Base-by-base conservation (phyloP, 1,140 invertebrate genomes). In the Chrysoperla carnea region DNA sequence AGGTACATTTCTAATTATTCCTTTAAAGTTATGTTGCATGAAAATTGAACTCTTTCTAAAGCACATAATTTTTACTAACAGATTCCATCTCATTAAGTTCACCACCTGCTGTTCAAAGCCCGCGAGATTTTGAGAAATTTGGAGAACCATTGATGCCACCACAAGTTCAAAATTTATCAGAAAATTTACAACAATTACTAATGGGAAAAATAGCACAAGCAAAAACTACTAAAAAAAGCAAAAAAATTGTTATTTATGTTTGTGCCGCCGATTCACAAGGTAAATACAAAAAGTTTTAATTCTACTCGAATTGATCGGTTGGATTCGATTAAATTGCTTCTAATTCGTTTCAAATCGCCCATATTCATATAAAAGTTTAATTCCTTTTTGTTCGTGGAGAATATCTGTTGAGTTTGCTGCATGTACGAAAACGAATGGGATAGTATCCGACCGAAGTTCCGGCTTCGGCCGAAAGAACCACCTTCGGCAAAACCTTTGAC, bases 201-300 rank as follows among this genome's bases (percentile, higher is more conserved):
- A 64, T 75, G 55, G 75, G 75, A 9, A 59, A 68, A 45, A 58
- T 72, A 0, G 61, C 61, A 0, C 55, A 60, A 15, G 56, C 59
- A 12, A 63, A 67, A 43, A 53, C 60, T 1, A 55, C 62, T 11
- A 47, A 64, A 8, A 66, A 68, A 27, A 64, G 64, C 7, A 68
- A 69, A 13, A 80, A 73, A 53, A 72, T 80, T 54, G 69, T 76
- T 29, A 68, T 80, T 31, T 80, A 78, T 49, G 68, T 78, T 2
- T 76, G 72, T 47, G 74, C 75, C 12, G 73, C 76, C 5, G 75
- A 77, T 52, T 76, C 75, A 4, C 74, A 78, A 69, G 76, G 76
- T 76, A 57, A 50, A 48, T 42, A 31, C 2, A 23, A 23, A 3
- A 23, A 3, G 5, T 23, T 23, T 2, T 5, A 23, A 23, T 3